Percentiles rank a stretch among this genome's conserved stretches.
Conservation (phyloP, 2,888 invertebrate genomes). For the Tenthredo livida region DNA sequence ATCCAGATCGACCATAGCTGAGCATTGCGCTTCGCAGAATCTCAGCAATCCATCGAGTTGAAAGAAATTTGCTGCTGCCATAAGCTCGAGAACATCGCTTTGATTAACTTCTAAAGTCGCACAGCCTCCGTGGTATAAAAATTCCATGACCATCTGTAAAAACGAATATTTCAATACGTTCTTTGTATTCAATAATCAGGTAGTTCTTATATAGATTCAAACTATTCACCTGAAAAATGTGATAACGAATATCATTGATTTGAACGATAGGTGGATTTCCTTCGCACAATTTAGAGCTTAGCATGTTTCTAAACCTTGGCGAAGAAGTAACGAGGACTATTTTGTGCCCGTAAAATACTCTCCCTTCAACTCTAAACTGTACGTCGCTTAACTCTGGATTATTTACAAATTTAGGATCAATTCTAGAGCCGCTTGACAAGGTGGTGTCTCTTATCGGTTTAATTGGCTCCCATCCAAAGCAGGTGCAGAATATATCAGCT, state of each 20-base stretch:
- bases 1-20: conserved; percentile 90
- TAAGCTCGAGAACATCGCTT: conserved; percentile 90
- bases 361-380: conserved; percentile 94
- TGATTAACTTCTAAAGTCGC: conserved; percentile 88
- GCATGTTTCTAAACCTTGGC: conserved; percentile 91
- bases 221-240: conserved; percentile 90
- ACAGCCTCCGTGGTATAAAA: conserved; percentile 94
- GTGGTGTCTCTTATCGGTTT: conserved; percentile 86
- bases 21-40: conserved; percentile 92
- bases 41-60: conserved; percentile 91
- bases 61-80: conserved; percentile 96
- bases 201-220: conserved; percentile 31
- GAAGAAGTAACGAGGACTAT: conserved; percentile 96
- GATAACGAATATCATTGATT: conserved; percentile 95
- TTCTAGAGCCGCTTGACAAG: conserved; percentile 86
- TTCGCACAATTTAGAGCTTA: conserved; percentile 87
- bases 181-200: neutral
- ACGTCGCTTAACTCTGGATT: conserved; percentile 96
- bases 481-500: conserved; percentile 94
- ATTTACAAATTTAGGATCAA: conserved; percentile 96
- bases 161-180: conserved; percentile 30
- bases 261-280: conserved; percentile 91
- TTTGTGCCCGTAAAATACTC: conserved; percentile 95
- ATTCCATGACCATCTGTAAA: conserved; percentile 93
- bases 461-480: conserved; percentile 92